Conservation (phyloP, 2,797 vertebrate species). For the Tolypeutes matacus region DNA sequence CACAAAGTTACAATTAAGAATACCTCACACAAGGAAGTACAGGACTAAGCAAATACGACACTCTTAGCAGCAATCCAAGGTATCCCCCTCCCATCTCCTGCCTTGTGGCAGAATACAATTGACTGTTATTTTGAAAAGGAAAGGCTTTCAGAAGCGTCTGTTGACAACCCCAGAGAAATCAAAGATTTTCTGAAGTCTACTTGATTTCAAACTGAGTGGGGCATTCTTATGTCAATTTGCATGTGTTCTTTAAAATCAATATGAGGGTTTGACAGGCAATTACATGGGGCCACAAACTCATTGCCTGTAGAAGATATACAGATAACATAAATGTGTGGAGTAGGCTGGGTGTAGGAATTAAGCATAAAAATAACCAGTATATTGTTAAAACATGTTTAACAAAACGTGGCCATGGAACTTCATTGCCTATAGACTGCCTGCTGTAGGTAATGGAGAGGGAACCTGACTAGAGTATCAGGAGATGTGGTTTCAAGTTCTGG, state of each 20-base stretch:
- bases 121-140: conserved; percentile 25
- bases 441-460: not conserved
- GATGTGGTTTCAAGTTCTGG: not conserved
- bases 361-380: not conserved
- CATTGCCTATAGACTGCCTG: not conserved
- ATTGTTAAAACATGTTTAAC: not conserved
- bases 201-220: not conserved
- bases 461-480: not conserved
- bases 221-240: not conserved
- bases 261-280: not conserved
- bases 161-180: not conserved
- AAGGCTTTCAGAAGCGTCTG: not conserved
- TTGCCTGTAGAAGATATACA: not conserved
- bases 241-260: conserved; percentile 14
- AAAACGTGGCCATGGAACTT: not conserved
- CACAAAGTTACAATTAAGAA: not conserved
- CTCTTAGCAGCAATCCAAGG: not conserved
- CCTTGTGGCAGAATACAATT: not conserved
- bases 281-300: not conserved
- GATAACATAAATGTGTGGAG: not conserved
- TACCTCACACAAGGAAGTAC: not conserved
- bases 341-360: not conserved
- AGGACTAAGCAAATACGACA: not conserved
- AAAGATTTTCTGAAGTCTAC: not conserved
- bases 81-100: no score